Evolutionary conservation across 2,113 vertebrate genomes (phyloP).

Genomic region (Lipotes vexillifer): DNA sequence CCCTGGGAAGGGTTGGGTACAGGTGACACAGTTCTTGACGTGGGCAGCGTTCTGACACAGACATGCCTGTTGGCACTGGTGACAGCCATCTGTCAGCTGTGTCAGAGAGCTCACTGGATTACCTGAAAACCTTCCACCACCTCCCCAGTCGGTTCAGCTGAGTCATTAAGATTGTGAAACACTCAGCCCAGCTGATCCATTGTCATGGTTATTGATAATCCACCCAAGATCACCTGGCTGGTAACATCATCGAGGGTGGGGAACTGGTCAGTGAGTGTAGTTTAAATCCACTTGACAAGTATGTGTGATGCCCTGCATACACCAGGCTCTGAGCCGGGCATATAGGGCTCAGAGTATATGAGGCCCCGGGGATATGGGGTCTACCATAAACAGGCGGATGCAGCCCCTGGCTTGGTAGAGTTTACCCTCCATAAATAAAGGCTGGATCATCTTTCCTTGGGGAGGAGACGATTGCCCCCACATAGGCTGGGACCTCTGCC

Average conservation of each 20-base stretch:
- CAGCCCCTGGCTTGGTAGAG: too few relatives aligned
- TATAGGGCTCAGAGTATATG: too few relatives aligned
- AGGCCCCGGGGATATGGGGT: background rate
- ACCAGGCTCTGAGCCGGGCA: background rate
- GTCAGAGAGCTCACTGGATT: background rate
- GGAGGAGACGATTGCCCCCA: background rate
- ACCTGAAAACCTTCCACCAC: background rate
- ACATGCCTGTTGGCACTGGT: background rate
- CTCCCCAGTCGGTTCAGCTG: background rate
- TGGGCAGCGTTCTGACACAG: background rate
- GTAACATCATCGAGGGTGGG: background rate
- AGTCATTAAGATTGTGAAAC: background rate
- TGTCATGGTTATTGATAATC: too few relatives aligned
- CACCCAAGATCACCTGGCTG: background rate
- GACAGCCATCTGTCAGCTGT: background rate
- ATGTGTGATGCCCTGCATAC: background rate
- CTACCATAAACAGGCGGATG: accelerated
- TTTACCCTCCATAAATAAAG: background rate
- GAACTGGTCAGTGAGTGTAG: background rate
- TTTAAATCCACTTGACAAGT: background rate
- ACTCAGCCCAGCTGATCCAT: background rate
- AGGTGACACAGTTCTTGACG: background rate
- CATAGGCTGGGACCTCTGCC: background rate
- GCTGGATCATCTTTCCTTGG: background rate
- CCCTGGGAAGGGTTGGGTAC: background rate